Evolutionary conservation across 2,113 vertebrate species (phyloP), one percentile per base, ranked within the genome.

Genomic region (Amazona guildingii): DNA sequence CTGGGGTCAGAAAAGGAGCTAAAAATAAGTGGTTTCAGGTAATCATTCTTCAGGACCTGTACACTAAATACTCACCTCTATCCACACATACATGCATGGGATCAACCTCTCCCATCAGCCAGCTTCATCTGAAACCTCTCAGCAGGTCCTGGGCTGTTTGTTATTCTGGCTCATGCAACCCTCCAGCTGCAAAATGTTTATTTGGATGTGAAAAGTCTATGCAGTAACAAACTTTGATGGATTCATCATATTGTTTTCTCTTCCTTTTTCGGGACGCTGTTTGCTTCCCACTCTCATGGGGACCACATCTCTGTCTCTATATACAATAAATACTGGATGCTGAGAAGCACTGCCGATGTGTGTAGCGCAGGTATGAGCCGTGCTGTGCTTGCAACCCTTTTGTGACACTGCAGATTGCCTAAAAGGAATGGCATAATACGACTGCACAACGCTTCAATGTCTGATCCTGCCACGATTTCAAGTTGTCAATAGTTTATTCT

Each of bases 101-200:
- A 64, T 74, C 69, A 43, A 12, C 43, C 25, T 64, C 81, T 82
- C 70, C 9, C n/a, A 8, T 61, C 64, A 70, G 6, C 2, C 52
- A 61, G 82, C 46, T 78, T 66, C 16, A 77, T 75, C 61, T 78
- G 64, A 67, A 51, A 88, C 59, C 86, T 75, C 83, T 7, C 5
- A 39, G 62, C 69, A 69, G 94, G 48, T 83, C 94, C 86, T 3
- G 1, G 69, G 83, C 41, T 9, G 1, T 86, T 92, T 92, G 62
- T 88, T 92, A 7, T 75, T 94, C 86, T 96, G 93, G 94, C 94
- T 93, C 77, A 55, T 28, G 77, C 86, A 87, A 81, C 48, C 69
- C 49, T 97, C 90, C 92, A 93, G 94, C 95, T 96, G 95, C 86
- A 95, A 72, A 91, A 93, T 92, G 81, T 95, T 96, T 96, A 88